Evolutionary conservation across 2,797 vertebrate genomes (phyloP).

Genomic region (Sitta carolinensis): DNA sequence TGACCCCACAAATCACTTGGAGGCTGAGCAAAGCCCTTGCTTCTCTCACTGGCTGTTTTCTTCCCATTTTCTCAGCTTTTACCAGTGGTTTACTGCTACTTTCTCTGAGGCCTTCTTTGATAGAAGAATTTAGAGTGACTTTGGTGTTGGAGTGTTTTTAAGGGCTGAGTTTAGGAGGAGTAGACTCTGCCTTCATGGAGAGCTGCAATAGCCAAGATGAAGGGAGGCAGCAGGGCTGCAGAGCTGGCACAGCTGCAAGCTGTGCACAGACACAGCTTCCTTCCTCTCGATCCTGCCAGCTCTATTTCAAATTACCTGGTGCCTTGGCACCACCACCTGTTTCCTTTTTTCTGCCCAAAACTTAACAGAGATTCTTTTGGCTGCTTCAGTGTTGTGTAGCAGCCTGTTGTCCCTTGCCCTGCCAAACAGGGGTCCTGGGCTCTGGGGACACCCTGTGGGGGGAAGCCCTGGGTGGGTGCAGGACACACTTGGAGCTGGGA

Average conservation of each 20-base stretch:
- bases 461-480: neutral
- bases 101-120: neutral
- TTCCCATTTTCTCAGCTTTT: neutral
- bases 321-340: neutral
- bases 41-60: neutral
- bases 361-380: neutral
- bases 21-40: neutral
- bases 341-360: neutral
- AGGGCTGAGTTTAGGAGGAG: neutral
- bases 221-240: neutral
- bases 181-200: neutral
- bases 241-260: neutral
- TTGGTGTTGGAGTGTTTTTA: neutral
- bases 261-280: neutral
- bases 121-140: neutral
- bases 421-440: neutral
- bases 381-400: neutral
- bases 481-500: neutral
- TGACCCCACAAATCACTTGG: neutral
- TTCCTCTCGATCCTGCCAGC: slow-evolving; percentile 1
- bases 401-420: neutral
- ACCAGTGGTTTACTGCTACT: neutral
- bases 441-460: rapidly evolving
- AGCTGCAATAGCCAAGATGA: neutral
- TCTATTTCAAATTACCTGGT: slow-evolving; percentile 33